Percentiles rank a stretch among this genome's conserved stretches.
phyloP scores from a whole-genome alignment of 2,113 vertebrate genomes.

The Rhadina sibilatrix region DNA sequence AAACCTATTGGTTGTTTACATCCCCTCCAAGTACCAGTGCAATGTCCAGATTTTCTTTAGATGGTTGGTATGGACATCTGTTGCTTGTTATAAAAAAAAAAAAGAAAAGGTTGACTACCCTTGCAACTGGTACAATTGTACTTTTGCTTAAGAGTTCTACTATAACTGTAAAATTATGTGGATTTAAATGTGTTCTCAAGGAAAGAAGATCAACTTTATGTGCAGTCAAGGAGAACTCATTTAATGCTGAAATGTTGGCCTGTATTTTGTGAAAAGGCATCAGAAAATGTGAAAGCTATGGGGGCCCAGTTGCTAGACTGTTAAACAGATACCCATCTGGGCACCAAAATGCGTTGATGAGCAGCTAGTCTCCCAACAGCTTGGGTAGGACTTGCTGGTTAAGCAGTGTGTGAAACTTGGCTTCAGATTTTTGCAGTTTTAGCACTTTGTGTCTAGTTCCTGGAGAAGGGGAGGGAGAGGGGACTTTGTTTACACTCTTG shows the following conservation, averaged over 20 bases:
- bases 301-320: not conserved
- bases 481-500: not conserved
- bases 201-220: not conserved
- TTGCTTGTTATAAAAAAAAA: not conserved
- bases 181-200: not conserved
- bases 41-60: not conserved
- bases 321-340: not conserved
- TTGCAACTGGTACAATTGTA: not conserved
- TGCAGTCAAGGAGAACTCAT: fast-evolving
- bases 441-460: not conserved
- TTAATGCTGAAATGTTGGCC: fast-evolving
- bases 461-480: not conserved
- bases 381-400: not conserved
- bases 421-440: not conserved
- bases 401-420: not conserved
- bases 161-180: not conserved
- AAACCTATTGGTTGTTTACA: not conserved
- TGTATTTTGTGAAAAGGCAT: not conserved
- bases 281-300: not conserved
- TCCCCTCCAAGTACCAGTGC: not conserved
- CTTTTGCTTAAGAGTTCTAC: not conserved
- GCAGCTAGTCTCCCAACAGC: not conserved
- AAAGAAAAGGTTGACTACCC: not conserved
- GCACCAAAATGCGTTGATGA: not conserved
- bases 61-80: not conserved